Percentiles rank a stretch among this genome's conserved stretches.
These are phyloP conservation scores for Oeneis ivallda DNA, from an alignment of 2,888 invertebrate species.

Conservation along the genomic window DNA sequence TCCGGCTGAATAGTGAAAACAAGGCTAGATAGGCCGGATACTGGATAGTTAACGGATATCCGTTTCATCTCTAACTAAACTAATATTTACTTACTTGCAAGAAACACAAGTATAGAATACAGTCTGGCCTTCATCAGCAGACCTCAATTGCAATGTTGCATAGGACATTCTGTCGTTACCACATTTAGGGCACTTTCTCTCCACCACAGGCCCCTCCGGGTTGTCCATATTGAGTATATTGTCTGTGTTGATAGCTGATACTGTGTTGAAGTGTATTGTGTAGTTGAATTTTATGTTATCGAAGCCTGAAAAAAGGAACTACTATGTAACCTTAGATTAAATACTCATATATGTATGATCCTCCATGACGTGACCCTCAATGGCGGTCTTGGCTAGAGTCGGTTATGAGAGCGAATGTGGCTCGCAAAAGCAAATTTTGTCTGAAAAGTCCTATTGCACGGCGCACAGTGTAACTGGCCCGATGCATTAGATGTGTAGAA, in stretches of 20 bases:
- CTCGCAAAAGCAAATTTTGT: too few relatives aligned
- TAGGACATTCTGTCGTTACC: conserved; percentile 96
- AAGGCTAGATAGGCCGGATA: too few relatives aligned
- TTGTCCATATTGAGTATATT: conserved; percentile 61
- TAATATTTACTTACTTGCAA: conserved; percentile 86
- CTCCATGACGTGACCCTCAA: too few relatives aligned
- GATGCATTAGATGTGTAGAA: too few relatives aligned
- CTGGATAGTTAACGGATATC: too few relatives aligned
- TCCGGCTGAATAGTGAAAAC: too few relatives aligned
- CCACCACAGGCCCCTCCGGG: conserved; percentile 90
- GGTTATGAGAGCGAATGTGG: too few relatives aligned
- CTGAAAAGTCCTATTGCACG: too few relatives aligned
- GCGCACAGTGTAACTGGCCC: too few relatives aligned
- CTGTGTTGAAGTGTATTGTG: conserved; percentile 86
- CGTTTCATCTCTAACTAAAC: too few relatives aligned
- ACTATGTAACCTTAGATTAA: not conserved
- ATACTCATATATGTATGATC: conserved; percentile 5
- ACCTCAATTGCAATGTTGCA: conserved; percentile 95
- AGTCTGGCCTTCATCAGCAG: conserved; percentile 99
- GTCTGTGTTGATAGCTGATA: conserved; percentile 59
- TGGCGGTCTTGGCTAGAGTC: too few relatives aligned
- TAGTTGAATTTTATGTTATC: conserved; percentile 85
- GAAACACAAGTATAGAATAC: conserved; percentile 98
- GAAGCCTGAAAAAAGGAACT: conserved; percentile 75
- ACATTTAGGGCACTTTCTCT: conserved; percentile 92